Conservation (phyloP, 2,888 invertebrate species). For the Balanococcus diminutus region DNA sequence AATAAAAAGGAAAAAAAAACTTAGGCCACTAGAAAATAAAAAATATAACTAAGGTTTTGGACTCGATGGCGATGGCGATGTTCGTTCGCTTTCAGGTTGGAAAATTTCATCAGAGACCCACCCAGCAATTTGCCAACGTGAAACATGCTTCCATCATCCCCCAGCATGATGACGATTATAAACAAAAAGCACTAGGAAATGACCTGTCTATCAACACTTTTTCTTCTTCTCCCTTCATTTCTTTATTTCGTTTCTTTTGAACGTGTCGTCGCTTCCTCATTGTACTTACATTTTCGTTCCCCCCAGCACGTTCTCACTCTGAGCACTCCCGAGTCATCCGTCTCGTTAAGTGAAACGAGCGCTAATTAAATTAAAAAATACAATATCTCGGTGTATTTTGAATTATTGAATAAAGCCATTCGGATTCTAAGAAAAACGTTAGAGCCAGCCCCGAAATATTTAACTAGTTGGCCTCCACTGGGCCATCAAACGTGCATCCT, state of each 20-base stretch:
- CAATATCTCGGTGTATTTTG: not conserved
- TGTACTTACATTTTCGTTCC: not conserved
- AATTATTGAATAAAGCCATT: not conserved
- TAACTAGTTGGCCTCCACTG: not conserved
- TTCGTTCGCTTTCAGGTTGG: constrained; percentile 24
- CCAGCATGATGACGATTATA: constrained; percentile 11
- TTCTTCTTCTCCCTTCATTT: not conserved
- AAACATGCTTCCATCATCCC: constrained; percentile 7
- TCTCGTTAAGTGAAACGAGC: not conserved
- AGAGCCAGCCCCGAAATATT: not conserved
- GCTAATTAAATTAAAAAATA: constrained; percentile 9
- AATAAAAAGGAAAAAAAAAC: constrained; percentile 4
- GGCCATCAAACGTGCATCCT: too few species aligned
- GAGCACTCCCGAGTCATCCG: not conserved
- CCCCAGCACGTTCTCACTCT: not conserved
- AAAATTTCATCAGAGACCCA: constrained; percentile 44
- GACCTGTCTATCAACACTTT: constrained; percentile 44
- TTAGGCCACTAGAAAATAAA: not conserved
- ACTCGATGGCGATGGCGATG: too few species aligned
- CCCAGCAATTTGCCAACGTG: constrained; percentile 13
- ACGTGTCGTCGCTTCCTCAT: not conserved
- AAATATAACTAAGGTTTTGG: not conserved
- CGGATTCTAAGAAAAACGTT: not conserved
- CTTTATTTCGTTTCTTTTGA: not conserved
- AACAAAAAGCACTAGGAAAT: constrained; percentile 47